Conservation (phyloP, 2,888 invertebrate species). For the Drosophila leonis region DNA sequence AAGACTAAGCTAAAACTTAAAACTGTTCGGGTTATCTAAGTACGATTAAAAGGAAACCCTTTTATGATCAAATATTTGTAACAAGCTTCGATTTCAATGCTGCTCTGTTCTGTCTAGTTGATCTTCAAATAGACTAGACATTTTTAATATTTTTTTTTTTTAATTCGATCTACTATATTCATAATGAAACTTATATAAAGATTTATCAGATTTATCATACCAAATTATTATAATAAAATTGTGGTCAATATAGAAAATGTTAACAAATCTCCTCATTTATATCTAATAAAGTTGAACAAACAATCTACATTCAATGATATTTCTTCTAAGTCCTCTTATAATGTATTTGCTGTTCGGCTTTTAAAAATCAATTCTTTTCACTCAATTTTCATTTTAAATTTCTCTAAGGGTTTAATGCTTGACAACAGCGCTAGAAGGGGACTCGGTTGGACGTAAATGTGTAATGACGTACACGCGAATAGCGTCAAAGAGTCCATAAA, state of each 20-base stretch:
- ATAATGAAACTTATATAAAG: no score
- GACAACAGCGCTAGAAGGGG: conserved; percentile 8
- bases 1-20: no score
- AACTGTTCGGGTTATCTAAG: no score
- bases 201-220: no score
- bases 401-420: conserved; percentile 49
- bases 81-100: no score
- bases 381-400: conserved; percentile 45
- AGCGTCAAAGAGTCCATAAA: conserved; percentile 58
- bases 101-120: no score
- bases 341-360: conserved; percentile 7
- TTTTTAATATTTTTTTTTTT: no score
- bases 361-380: background rate
- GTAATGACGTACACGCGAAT: conserved; percentile 65
- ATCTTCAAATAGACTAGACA: no score
- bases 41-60: no score
- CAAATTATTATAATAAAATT: background rate
- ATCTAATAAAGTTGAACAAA: background rate
- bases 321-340: background rate
- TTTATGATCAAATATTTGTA: no score
- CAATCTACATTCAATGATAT: background rate
- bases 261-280: background rate
- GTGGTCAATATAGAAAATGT: background rate
- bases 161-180: no score
- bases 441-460: conserved; percentile 15